These are phyloP conservation scores for Sebastes matsubarae DNA, from an alignment of 2,797 vertebrate genomes.

Conservation along the genomic window DNA sequence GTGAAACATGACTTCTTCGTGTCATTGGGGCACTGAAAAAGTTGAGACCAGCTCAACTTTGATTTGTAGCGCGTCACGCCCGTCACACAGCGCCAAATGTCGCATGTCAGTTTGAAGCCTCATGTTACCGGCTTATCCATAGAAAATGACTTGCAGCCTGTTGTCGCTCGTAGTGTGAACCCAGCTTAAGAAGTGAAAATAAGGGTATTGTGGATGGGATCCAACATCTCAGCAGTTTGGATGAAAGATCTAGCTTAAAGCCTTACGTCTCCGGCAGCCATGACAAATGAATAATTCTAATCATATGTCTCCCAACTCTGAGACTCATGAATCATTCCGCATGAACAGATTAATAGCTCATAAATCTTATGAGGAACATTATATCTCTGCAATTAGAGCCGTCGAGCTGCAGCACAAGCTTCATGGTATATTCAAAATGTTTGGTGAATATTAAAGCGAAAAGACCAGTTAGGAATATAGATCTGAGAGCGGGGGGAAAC, in stretches of 20 bases:
- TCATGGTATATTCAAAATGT: constrained; percentile 83
- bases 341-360: constrained; percentile 80
- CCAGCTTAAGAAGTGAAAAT: constrained; percentile 1
- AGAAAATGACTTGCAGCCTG: not conserved
- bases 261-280: constrained; percentile 58
- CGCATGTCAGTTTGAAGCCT: no score
- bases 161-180: not conserved
- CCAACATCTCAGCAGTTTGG: constrained; percentile 40
- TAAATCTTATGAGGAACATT: constrained; percentile 78
- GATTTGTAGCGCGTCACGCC: no score
- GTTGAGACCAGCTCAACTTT: no score
- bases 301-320: constrained; percentile 76
- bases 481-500: constrained; percentile 42
- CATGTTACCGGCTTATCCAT: not conserved
- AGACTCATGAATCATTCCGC: constrained; percentile 76
- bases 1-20: no score
- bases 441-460: constrained; percentile 77
- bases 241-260: constrained; percentile 67
- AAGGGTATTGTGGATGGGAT: constrained; percentile 5
- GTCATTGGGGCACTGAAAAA: no score
- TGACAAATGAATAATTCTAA: constrained; percentile 78
- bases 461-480: constrained; percentile 55
- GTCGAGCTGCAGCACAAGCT: constrained; percentile 61
- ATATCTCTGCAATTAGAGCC: constrained; percentile 77
- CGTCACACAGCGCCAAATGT: no score